Percentiles rank a stretch among this genome's conserved stretches.
These are phyloP conservation scores for Panthera tigris DNA, from an alignment of 2,113 vertebrate genomes.

Conservation along the genomic window DNA sequence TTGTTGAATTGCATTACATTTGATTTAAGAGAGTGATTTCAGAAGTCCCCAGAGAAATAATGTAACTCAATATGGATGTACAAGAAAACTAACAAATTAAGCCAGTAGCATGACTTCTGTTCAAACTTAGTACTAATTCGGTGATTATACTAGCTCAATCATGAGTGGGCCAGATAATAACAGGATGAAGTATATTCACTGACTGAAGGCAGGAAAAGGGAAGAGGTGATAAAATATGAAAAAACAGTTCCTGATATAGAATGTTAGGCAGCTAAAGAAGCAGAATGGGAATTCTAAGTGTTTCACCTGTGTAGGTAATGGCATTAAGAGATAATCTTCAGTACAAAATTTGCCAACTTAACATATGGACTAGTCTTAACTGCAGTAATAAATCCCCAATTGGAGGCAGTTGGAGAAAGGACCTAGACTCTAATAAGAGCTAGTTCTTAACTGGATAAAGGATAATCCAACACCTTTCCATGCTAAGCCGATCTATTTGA, in stretches of 20 bases:
- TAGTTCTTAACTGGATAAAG: not conserved
- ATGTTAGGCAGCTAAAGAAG: not conserved
- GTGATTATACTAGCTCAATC: not conserved
- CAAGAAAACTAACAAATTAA: not conserved
- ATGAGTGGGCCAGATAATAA: not conserved
- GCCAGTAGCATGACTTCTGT: not conserved
- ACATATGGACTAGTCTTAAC: not conserved
- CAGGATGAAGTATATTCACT: not conserved
- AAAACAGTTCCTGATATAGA: not conserved
- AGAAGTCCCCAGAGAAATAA: not conserved
- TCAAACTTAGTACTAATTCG: not conserved
- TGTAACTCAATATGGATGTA: not conserved
- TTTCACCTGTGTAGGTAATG: not conserved
- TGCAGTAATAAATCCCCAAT: not conserved
- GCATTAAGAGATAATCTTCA: not conserved
- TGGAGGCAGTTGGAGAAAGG: not conserved
- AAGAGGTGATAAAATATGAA: not conserved
- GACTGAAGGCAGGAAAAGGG: not conserved
- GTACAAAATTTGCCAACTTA: not conserved
- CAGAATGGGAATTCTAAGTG: not conserved
- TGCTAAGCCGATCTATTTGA: not conserved
- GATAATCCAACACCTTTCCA: not conserved
- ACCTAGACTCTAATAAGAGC: not conserved
- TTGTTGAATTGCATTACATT: not conserved
- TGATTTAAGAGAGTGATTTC: not conserved